A percentile compares a stretch with the other conserved stretches of the same genome.
Conservation (phyloP, 2,797 vertebrate genomes). For the Holocentrus rufus region DNA sequence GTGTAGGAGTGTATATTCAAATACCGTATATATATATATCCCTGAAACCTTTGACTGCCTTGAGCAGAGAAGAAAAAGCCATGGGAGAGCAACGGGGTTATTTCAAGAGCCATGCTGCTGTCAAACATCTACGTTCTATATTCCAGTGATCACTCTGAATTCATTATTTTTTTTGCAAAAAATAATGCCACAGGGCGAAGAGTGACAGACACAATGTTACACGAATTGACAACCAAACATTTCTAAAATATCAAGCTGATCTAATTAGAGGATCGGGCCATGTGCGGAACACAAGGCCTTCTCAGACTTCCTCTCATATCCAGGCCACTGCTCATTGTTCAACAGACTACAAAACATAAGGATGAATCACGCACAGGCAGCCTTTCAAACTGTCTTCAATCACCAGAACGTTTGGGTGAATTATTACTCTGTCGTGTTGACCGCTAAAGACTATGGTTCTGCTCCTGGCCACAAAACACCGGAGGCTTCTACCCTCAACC, state of each 20-base stretch:
- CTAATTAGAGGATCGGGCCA: constrained; percentile 71
- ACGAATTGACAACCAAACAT: constrained; percentile 48
- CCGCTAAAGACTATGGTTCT: constrained; percentile 42
- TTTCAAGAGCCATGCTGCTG: constrained; percentile 19
- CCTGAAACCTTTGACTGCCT: constrained; percentile 23
- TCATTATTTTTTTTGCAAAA: constrained; percentile 19
- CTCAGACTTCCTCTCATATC: constrained; percentile 52
- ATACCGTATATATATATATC: background rate
- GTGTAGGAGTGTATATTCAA: background rate
- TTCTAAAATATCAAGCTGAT: constrained; percentile 63
- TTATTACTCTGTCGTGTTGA: constrained; percentile 47
- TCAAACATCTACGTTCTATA: constrained; percentile 25
- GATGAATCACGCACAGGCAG: constrained; percentile 56
- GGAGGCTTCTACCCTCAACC: constrained; percentile 36
- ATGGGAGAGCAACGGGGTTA: constrained; percentile 23
- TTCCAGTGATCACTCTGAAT: constrained; percentile 32
- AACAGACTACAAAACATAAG: constrained; percentile 62
- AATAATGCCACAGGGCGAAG: constrained; percentile 28
- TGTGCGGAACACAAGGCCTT: constrained; percentile 50
- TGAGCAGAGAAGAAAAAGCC: constrained; percentile 35
- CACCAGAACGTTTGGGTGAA: constrained; percentile 34
- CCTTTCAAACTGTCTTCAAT: constrained; percentile 62
- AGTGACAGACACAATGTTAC: constrained; percentile 35
- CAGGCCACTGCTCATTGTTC: constrained; percentile 74
- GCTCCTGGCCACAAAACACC: constrained; percentile 50